Evolutionary conservation across 2,888 invertebrate genomes (phyloP).

Genomic region (Mimumesa dahlbomi): DNA sequence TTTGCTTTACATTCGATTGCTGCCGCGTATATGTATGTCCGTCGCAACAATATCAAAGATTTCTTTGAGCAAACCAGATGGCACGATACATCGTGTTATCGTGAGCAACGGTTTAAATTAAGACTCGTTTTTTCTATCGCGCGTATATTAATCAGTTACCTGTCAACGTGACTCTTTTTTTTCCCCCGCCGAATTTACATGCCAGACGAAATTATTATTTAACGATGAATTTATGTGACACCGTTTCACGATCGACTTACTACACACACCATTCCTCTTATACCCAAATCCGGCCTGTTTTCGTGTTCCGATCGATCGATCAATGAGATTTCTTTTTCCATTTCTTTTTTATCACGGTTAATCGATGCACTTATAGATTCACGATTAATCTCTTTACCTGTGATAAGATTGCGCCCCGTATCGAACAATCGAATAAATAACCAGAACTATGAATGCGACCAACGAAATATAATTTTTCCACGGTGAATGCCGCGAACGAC

Average conservation of each 20-base stretch:
- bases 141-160: background rate
- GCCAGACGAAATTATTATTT: background rate
- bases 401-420: constrained; percentile 50
- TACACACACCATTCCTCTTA: background rate
- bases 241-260: background rate
- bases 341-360: constrained; percentile 16
- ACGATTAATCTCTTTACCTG: constrained; percentile 15
- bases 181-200: background rate
- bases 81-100: constrained; percentile 1
- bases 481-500: background rate
- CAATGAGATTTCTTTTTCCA: background rate
- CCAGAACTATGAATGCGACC: background rate
- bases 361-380: constrained; percentile 48
- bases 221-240: background rate
- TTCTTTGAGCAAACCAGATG: constrained; percentile 14
- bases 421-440: constrained; percentile 19
- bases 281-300: background rate
- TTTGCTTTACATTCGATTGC: background rate
- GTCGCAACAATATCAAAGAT: constrained; percentile 21
- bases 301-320: background rate
- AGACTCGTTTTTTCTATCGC: background rate
- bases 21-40: constrained; percentile 1
- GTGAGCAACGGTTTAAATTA: background rate
- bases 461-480: constrained; percentile 10
- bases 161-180: background rate